These are phyloP conservation scores for Grapholita molesta DNA, from an alignment of 1,140 invertebrate species.

Conservation along the genomic window DNA sequence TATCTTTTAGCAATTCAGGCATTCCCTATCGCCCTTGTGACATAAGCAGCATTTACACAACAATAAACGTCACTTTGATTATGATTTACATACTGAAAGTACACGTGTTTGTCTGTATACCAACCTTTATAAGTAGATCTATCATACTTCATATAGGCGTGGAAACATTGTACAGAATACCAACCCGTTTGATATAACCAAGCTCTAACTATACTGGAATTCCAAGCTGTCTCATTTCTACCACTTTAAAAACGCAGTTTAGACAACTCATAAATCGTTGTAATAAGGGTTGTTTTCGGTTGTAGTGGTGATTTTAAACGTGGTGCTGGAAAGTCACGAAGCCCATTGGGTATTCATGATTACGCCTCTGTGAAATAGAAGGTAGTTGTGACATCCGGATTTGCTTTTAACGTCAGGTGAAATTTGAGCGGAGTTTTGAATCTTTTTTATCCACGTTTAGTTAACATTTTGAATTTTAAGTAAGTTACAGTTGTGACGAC, in stretches of 20 bases:
- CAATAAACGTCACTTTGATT: slow-evolving; percentile 14
- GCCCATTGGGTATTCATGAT: slow-evolving; percentile 17
- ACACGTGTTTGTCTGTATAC: background rate
- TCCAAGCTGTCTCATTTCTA: background rate
- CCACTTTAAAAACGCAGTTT: background rate
- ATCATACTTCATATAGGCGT: background rate
- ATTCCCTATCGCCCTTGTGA: background rate
- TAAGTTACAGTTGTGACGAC: too few species aligned
- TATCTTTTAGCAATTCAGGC: slow-evolving; percentile 2
- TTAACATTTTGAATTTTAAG: too few species aligned
- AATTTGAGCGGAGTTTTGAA: background rate
- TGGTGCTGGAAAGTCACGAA: background rate
- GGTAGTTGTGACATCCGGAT: background rate
- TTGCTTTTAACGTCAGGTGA: background rate
- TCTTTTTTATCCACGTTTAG: background rate
- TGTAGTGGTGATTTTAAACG: background rate
- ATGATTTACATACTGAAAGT: slow-evolving; percentile 17
- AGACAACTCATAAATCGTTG: background rate
- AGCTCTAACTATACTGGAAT: background rate
- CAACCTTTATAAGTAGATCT: background rate
- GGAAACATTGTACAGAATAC: background rate
- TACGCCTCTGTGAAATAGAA: background rate
- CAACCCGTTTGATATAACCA: background rate
- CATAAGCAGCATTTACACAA: slow-evolving; percentile 9
- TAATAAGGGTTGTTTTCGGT: background rate